Conservation (phyloP, 1,140 invertebrate species). For the Apis florea region DNA sequence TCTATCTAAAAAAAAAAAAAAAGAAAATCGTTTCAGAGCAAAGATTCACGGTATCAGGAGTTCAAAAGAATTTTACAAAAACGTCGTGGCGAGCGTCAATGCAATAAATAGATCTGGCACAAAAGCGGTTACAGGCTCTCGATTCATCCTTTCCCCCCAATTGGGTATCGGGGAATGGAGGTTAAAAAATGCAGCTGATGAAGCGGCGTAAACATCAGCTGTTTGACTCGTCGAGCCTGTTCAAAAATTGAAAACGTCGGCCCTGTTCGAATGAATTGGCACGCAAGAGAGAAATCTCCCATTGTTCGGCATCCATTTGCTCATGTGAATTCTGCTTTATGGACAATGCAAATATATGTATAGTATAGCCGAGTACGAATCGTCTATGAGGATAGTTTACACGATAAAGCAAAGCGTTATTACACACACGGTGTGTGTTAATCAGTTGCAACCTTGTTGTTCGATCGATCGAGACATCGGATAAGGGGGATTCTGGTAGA, state of each 20-base stretch:
- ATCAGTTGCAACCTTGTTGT: background rate
- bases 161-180: background rate
- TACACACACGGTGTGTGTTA: background rate
- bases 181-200: background rate
- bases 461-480: background rate
- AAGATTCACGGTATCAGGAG: too few species aligned
- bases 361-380: background rate
- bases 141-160: background rate
- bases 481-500: background rate
- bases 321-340: constrained; percentile 10
- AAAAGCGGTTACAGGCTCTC: background rate
- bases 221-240: constrained; percentile 3
- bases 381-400: constrained; percentile 7
- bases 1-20: too few species aligned
- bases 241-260: constrained; percentile 22
- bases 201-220: background rate
- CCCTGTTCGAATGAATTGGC: background rate
- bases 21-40: background rate
- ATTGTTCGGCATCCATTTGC: constrained; percentile 23
- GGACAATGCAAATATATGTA: background rate
- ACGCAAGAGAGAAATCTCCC: background rate
- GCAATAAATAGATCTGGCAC: background rate
- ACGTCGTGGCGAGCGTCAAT: background rate
- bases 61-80: background rate
- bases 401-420: background rate